These are phyloP conservation scores for Rhagonycha fulva DNA, from an alignment of 2,888 invertebrate genomes.

Conservation along the genomic window DNA sequence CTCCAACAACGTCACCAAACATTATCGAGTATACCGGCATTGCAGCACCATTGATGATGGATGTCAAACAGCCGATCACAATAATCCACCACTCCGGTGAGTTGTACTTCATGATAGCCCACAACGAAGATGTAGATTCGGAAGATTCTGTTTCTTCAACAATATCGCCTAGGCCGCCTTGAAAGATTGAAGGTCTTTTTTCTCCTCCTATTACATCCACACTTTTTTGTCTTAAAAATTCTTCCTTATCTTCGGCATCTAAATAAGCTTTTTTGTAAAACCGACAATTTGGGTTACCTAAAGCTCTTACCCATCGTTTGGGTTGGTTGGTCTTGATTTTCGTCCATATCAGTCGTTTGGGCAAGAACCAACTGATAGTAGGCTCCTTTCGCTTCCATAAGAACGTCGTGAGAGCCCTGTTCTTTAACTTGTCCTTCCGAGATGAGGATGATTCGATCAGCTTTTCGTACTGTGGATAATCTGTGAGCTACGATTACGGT, in stretches of 20 bases:
- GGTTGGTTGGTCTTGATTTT: neutral
- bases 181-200: neutral
- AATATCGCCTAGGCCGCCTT: neutral
- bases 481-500: conserved; percentile 81
- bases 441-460: conserved; percentile 74
- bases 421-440: conserved; percentile 71
- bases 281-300: too few relatives aligned
- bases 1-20: conserved; percentile 71
- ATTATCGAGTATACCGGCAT: conserved; percentile 74
- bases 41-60: conserved; percentile 68
- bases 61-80: conserved; percentile 64
- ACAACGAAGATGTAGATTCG: conserved; percentile 20
- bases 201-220: neutral
- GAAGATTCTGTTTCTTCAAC: neutral
- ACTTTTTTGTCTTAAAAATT: neutral
- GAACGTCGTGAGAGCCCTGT: conserved; percentile 69
- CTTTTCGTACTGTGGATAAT: conserved; percentile 73
- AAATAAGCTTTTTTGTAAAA: neutral
- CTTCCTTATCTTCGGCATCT: neutral
- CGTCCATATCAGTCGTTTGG: conserved; percentile 53
- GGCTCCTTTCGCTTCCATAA: conserved; percentile 67
- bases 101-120: conserved; percentile 63
- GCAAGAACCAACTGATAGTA: conserved; percentile 73
- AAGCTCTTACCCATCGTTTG: too few relatives aligned
- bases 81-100: conserved; percentile 71